These are phyloP conservation scores for Muscicapa striata DNA, from an alignment of 2,797 vertebrate species.

Conservation along the genomic window DNA sequence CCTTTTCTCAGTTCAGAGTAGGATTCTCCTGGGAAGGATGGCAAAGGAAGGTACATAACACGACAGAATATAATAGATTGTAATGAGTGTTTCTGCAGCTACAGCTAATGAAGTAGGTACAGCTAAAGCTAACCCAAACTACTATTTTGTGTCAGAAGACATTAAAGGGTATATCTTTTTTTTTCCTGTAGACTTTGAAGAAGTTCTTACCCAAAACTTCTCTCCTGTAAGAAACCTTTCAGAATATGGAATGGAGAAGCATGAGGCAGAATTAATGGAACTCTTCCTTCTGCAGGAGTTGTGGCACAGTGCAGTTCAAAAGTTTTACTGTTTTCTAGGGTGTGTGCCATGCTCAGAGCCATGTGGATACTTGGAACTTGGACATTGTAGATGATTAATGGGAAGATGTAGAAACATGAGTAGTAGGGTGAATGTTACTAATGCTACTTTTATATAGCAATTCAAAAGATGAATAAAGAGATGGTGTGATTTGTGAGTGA, in stretches of 20 bases:
- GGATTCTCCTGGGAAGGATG: not conserved
- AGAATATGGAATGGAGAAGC: not conserved
- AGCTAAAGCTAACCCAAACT: not conserved
- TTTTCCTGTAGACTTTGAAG: not conserved
- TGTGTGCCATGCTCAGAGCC: not conserved
- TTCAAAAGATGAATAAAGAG: not conserved
- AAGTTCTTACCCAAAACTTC: not conserved
- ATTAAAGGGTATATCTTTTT: not conserved
- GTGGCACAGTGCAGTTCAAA: accelerated
- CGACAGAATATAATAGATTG: not conserved
- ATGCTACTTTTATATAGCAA: not conserved
- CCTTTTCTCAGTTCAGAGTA: not conserved
- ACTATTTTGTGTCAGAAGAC: not conserved
- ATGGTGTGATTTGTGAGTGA: not conserved
- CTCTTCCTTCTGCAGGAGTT: not conserved
- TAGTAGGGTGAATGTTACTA: not conserved
- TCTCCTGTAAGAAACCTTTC: not conserved
- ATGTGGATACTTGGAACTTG: not conserved
- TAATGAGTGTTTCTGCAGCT: not conserved
- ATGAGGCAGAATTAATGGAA: not conserved
- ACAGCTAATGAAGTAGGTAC: not conserved
- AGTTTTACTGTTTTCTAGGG: not conserved
- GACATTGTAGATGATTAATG: not conserved
- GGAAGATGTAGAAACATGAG: not conserved
- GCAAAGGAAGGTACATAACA: not conserved